Evolutionary conservation across 2,888 invertebrate genomes (phyloP).

Genomic region (Scaptomyza parva): DNA sequence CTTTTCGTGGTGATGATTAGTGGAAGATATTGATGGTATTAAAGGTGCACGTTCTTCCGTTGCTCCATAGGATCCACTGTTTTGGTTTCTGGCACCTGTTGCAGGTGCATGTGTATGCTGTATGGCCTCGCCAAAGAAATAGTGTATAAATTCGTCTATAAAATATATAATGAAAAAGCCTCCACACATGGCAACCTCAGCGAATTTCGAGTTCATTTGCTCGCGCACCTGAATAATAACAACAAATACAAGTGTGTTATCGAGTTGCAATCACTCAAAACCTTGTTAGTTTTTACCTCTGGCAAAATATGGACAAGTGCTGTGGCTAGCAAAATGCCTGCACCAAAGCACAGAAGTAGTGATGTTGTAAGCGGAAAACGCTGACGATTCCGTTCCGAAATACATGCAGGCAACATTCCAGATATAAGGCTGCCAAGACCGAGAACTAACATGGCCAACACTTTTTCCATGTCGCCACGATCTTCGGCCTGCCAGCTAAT

Average conservation of each 20-base stretch:
- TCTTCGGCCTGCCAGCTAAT: conserved; percentile 38
- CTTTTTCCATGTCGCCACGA: conserved; percentile 86
- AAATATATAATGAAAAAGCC: conserved; percentile 91
- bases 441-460: conserved; percentile 88
- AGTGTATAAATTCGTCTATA: conserved; percentile 90
- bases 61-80: conserved; percentile 69
- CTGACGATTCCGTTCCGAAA: conserved; percentile 87
- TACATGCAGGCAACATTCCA: conserved; percentile 89
- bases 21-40: conserved; percentile 9
- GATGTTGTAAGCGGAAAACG: conserved; percentile 88
- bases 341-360: conserved; percentile 91
- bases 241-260: conserved; percentile 9
- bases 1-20: conserved; percentile 34
- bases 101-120: conserved; percentile 70
- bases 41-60: conserved; percentile 64
- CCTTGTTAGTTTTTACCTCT: conserved; percentile 86
- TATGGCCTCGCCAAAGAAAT: conserved; percentile 86
- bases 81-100: conserved; percentile 15
- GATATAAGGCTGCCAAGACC: conserved; percentile 89
- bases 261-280: conserved; percentile 10
- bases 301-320: conserved; percentile 92
- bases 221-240: conserved; percentile 85
- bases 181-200: conserved; percentile 88
- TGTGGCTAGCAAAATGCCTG: conserved; percentile 91
- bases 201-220: conserved; percentile 86